Percentiles rank a stretch among this genome's conserved stretches.
Evolutionary conservation across 2,888 invertebrate species (phyloP).

Genomic region (Synanthedon andrenaeformis): DNA sequence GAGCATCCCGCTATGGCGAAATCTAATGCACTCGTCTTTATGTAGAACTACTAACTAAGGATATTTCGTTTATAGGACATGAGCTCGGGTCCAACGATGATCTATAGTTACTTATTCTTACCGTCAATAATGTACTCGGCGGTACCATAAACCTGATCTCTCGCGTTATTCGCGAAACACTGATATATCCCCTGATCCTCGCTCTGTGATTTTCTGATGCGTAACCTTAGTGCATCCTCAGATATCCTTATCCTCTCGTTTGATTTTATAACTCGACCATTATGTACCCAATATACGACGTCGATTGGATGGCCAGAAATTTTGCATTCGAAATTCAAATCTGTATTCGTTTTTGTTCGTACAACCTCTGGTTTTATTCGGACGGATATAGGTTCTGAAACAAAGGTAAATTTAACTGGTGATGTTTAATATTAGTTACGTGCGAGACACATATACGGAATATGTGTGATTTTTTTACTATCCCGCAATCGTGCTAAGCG

Average conservation of each 20-base stretch:
- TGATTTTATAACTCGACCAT: conserved; percentile 74
- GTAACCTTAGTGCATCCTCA: conserved; percentile 58
- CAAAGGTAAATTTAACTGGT: conserved; percentile 3
- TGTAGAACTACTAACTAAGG: no score
- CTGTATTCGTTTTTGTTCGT: conserved; percentile 86
- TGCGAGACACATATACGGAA: background rate
- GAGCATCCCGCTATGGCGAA: no score
- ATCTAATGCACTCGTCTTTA: no score
- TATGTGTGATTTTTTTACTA: no score
- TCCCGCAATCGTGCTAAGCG: no score
- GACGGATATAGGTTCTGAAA: conserved; percentile 81
- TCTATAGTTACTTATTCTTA: conserved; percentile 26
- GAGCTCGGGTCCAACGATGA: background rate
- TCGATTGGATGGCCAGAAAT: conserved; percentile 88
- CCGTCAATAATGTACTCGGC: conserved; percentile 85
- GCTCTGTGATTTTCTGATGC: conserved; percentile 77
- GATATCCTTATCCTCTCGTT: conserved; percentile 71
- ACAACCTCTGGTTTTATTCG: conserved; percentile 82
- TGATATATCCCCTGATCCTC: conserved; percentile 94
- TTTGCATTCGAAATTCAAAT: conserved; percentile 88
- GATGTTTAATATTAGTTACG: background rate
- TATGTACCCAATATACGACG: conserved; percentile 83
- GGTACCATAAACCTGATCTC: conserved; percentile 86
- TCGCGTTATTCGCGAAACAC: conserved; percentile 86
- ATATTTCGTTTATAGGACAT: no score